A percentile compares a stretch with the other conserved stretches of the same genome.
These are phyloP conservation scores for Brachyrhaphis roseni DNA, from an alignment of 2,797 vertebrate genomes.

Conservation along the genomic window DNA sequence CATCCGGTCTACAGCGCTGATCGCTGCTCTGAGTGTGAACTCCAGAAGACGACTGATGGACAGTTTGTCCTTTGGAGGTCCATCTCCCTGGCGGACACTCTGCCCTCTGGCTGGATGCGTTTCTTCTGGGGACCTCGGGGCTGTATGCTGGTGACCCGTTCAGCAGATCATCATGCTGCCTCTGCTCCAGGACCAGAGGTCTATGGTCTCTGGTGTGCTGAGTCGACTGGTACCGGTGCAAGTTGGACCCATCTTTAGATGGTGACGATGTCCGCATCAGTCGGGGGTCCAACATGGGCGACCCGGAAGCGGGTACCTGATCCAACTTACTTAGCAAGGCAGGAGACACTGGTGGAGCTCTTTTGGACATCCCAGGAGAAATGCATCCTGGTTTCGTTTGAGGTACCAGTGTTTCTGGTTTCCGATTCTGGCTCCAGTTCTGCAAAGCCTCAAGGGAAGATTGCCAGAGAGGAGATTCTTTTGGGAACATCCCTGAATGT, in stretches of 20 bases:
- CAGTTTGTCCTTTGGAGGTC: slow-evolving; percentile 27
- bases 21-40: slow-evolving; percentile 21
- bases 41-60: background rate
- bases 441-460: slow-evolving; percentile 33
- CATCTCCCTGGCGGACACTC: slow-evolving; percentile 51
- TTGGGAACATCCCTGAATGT: background rate
- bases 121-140: slow-evolving; percentile 42
- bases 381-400: slow-evolving; percentile 32
- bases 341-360: slow-evolving; percentile 41
- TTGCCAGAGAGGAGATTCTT: slow-evolving; percentile 43
- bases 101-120: slow-evolving; percentile 19
- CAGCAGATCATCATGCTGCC: slow-evolving; percentile 33
- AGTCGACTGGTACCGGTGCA: slow-evolving; percentile 61
- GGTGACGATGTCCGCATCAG: slow-evolving; percentile 27
- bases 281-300: slow-evolving; percentile 54
- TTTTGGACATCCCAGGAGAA: slow-evolving; percentile 42
- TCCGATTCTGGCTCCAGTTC: slow-evolving; percentile 27
- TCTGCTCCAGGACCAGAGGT: slow-evolving; percentile 27
- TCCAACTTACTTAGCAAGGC: slow-evolving; percentile 48
- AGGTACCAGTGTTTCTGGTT: slow-evolving; percentile 36
- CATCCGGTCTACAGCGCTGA: slow-evolving; percentile 21
- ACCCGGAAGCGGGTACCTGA: slow-evolving; percentile 31
- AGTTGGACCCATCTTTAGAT: slow-evolving; percentile 29
- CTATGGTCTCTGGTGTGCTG: slow-evolving; percentile 59
- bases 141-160: slow-evolving; percentile 30